A percentile compares a stretch with the other conserved stretches of the same genome.
These are phyloP conservation scores for Bufo gargarizans DNA, from an alignment of 2,113 vertebrate genomes.

Conservation along the genomic window DNA sequence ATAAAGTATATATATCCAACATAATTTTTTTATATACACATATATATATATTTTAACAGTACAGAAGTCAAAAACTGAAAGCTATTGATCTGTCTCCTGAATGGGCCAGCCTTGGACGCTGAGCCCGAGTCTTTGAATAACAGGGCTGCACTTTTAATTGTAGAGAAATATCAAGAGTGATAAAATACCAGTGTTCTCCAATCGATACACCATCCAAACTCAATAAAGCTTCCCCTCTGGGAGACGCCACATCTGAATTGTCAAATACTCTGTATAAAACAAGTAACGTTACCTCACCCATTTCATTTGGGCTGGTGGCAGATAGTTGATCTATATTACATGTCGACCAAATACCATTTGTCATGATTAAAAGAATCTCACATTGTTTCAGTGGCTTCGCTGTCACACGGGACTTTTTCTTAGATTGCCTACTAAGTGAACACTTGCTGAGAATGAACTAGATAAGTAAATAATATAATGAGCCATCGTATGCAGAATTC, in stretches of 20 bases:
- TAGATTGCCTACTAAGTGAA: not conserved
- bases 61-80: not conserved
- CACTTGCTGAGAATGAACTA: constrained; percentile 6
- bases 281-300: constrained; percentile 40
- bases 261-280: constrained; percentile 31
- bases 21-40: not conserved
- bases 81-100: not conserved
- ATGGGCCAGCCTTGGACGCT: not conserved
- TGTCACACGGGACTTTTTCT: not conserved
- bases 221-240: constrained; percentile 12
- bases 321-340: constrained; percentile 58
- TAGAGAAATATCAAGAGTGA: constrained; percentile 33
- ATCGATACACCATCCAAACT: constrained; percentile 32
- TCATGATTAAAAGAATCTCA: constrained; percentile 49
- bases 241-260: constrained; percentile 6
- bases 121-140: not conserved
- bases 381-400: not conserved
- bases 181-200: constrained; percentile 23
- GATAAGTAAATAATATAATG: not conserved
- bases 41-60: not conserved
- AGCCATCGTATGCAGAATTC: constrained; percentile 1
- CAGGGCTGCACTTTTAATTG: constrained; percentile 35
- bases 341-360: constrained; percentile 46
- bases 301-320: constrained; percentile 43
- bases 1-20: too few species aligned